phyloP scores from a whole-genome alignment of 1,140 invertebrate genomes.

The Conus betulinus region DNA sequence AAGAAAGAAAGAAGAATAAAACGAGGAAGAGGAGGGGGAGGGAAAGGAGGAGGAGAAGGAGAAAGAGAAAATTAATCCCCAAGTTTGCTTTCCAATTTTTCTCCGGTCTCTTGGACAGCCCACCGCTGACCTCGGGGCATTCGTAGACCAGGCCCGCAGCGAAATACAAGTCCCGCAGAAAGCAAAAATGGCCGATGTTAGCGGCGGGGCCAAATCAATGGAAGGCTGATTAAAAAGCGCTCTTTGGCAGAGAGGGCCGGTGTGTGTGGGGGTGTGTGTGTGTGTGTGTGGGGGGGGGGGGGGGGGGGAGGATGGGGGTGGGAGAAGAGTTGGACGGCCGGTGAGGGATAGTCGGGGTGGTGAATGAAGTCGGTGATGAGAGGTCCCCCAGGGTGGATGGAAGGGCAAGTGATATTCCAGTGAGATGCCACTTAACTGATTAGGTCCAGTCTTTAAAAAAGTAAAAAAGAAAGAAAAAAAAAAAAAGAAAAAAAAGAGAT shows the following conservation, averaged over 20 bases:
- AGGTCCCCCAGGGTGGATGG: neutral
- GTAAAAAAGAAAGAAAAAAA: too few relatives aligned
- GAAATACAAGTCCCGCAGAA: neutral
- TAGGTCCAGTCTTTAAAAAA: neutral
- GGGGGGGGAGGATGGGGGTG: neutral
- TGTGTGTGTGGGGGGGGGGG: neutral
- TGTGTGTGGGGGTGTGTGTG: neutral
- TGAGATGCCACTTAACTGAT: slow-evolving; percentile 7
- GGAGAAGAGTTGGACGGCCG: neutral
- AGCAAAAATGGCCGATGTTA: slow-evolving; percentile 9
- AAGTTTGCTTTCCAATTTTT: neutral
- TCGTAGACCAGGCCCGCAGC: neutral
- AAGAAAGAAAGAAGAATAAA: neutral
- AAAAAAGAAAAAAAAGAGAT: neutral
- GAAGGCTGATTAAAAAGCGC: slow-evolving; percentile 3
- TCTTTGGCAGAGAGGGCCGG: neutral
- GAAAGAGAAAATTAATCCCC: neutral
- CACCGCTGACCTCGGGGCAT: neutral
- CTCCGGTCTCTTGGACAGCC: neutral
- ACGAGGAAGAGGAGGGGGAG: neutral
- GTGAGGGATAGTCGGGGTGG: neutral
- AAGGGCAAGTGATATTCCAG: neutral
- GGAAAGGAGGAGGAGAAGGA: neutral
- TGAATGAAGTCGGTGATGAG: neutral
- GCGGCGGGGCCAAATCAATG: neutral